Percentiles rank a stretch among this genome's conserved stretches.
These are phyloP conservation scores for Thelaira solivaga DNA, from an alignment of 2,888 invertebrate species.

Conservation along the genomic window DNA sequence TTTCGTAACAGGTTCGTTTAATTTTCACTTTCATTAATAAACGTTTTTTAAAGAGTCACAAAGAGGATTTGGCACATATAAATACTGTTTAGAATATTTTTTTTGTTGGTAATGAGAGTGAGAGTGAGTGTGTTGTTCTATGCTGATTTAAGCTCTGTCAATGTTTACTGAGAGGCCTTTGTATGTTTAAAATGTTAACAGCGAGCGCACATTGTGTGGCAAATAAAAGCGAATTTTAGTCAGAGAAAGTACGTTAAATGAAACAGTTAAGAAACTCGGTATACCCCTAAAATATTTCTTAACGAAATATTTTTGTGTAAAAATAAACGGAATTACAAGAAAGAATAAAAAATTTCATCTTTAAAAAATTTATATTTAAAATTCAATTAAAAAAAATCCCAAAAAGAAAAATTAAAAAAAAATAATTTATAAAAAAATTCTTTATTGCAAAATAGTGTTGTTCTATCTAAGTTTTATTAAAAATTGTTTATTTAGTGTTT, in stretches of 20 bases:
- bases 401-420: no score
- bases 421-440: no score
- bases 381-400: no score
- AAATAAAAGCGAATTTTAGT: constrained; percentile 68
- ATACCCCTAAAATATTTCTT: constrained; percentile 6
- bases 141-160: constrained; percentile 23
- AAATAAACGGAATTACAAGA: constrained; percentile 10
- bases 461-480: no score
- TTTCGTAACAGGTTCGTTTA: constrained; percentile 5
- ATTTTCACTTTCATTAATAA: constrained; percentile 50
- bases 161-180: constrained; percentile 3
- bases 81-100: constrained; percentile 29
- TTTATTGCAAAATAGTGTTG: no score
- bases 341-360: background rate
- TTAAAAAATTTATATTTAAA: no score
- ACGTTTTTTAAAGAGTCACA: background rate
- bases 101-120: constrained; percentile 21
- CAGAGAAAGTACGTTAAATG: constrained; percentile 77
- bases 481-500: background rate
- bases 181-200: constrained; percentile 2
- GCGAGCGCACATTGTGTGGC: constrained; percentile 33
- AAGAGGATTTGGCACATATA: background rate
- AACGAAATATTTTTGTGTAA: constrained; percentile 7
- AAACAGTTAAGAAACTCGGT: constrained; percentile 69
- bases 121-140: constrained; percentile 35